These are phyloP conservation scores for Tetragonula carbonaria DNA, from an alignment of 2,888 invertebrate genomes.

Conservation along the genomic window DNA sequence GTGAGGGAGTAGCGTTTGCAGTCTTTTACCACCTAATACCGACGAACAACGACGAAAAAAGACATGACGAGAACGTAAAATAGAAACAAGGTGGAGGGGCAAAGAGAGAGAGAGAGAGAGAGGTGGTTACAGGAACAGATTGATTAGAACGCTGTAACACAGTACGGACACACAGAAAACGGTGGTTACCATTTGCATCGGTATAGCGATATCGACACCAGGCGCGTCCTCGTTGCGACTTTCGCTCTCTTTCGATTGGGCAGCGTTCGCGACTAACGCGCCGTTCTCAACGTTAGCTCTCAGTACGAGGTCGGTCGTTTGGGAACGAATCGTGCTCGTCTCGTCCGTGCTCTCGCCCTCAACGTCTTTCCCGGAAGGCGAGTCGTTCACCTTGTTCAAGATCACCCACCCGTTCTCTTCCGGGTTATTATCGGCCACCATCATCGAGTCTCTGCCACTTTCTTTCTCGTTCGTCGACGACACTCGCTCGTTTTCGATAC, in stretches of 20 bases:
- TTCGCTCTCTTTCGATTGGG: conserved; percentile 72
- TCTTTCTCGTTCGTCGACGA: background rate
- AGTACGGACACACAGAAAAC: conserved; percentile 83
- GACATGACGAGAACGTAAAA: conserved; percentile 57
- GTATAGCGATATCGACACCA: conserved; percentile 78
- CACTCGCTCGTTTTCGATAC: background rate
- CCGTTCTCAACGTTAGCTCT: conserved; percentile 72
- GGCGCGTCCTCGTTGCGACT: conserved; percentile 69
- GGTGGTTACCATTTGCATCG: conserved; percentile 84
- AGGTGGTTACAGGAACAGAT: conserved; percentile 79
- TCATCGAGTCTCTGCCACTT: background rate
- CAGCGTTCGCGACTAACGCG: conserved; percentile 71
- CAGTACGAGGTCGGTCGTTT: conserved; percentile 68
- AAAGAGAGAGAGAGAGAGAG: background rate
- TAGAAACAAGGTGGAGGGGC: conserved; percentile 18
- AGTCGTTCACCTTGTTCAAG: conserved; percentile 56
- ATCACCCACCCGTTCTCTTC: conserved; percentile 73
- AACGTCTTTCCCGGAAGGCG: conserved; percentile 51
- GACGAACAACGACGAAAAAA: conserved; percentile 51
- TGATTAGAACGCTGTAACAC: conserved; percentile 83
- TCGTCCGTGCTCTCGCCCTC: conserved; percentile 57
- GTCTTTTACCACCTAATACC: conserved; percentile 53
- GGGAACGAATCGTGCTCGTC: conserved; percentile 69
- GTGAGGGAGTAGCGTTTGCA: conserved; percentile 39
- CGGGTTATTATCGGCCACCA: conserved; percentile 26